Conservation (phyloP, 2,888 invertebrate species). For the Patella depressa region DNA sequence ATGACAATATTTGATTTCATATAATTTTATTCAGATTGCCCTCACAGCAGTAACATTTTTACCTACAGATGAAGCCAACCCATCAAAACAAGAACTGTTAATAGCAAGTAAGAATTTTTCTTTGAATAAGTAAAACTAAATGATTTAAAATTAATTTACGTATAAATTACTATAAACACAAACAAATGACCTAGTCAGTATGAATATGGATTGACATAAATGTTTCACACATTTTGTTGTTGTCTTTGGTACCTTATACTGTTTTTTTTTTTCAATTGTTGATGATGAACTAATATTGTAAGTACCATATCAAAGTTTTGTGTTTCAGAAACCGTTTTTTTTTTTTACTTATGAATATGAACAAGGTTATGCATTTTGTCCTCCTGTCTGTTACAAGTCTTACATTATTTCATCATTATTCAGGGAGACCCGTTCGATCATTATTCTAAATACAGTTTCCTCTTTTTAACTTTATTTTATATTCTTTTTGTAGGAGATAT, state of each 20-base stretch:
- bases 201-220: too few relatives aligned
- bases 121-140: neutral
- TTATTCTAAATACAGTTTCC: too few relatives aligned
- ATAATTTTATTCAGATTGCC: conserved; percentile 78
- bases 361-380: neutral
- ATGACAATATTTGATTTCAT: conserved; percentile 18
- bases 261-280: neutral
- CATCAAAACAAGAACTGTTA: conserved; percentile 82
- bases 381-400: neutral
- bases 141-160: neutral
- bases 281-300: neutral
- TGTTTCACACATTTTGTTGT: neutral
- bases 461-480: too few relatives aligned
- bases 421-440: neutral
- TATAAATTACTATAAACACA: neutral
- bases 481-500: conserved; percentile 79
- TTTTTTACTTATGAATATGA: too few relatives aligned
- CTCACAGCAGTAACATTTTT: conserved; percentile 87
- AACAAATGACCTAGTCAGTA: too few relatives aligned
- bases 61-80: conserved; percentile 84
- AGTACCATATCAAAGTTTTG: neutral
- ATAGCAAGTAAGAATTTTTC: conserved; percentile 79
- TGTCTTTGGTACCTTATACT: neutral
- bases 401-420: neutral
- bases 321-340: neutral